These are phyloP conservation scores for Cheiracanthium punctorium DNA, from an alignment of 2,888 invertebrate species.

Conservation along the genomic window DNA sequence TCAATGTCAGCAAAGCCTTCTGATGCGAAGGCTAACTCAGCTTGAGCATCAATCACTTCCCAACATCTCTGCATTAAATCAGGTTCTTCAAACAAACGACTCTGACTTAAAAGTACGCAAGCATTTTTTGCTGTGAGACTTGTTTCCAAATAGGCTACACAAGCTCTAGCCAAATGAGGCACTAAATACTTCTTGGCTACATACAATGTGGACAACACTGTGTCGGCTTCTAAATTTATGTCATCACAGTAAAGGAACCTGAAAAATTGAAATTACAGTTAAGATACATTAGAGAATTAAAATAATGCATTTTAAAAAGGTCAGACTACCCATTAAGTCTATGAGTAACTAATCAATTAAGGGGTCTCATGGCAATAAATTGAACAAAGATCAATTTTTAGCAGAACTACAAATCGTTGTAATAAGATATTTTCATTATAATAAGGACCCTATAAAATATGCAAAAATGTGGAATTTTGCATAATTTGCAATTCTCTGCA, in stretches of 20 bases:
- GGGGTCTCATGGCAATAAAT: too few relatives aligned
- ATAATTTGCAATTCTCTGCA: too few relatives aligned
- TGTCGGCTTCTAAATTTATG: constrained; percentile 95
- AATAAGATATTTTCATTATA: too few relatives aligned
- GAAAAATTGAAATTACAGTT: too few relatives aligned
- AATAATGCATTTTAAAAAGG: too few relatives aligned
- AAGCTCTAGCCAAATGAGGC: constrained; percentile 93
- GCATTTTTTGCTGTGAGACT: constrained; percentile 97
- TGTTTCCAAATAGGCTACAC: constrained; percentile 95
- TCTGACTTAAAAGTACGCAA: constrained; percentile 94
- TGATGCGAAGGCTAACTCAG: constrained; percentile 95
- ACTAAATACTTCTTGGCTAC: constrained; percentile 98
- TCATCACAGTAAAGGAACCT: constrained; percentile 98
- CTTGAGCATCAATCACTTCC: constrained; percentile 98
- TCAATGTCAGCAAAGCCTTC: constrained; percentile 98
- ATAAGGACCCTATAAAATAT: too few relatives aligned
- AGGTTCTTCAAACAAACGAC: constrained; percentile 95
- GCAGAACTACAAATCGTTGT: too few relatives aligned
- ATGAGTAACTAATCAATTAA: too few relatives aligned
- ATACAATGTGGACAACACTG: constrained; percentile 93
- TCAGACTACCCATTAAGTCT: too few relatives aligned
- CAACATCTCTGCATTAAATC: constrained; percentile 97
- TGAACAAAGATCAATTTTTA: too few relatives aligned
- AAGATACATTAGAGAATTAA: too few relatives aligned
- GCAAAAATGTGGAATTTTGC: too few relatives aligned